These are phyloP conservation scores for Oreochromis grahami DNA, from an alignment of 2,797 vertebrate genomes.

Conservation along the genomic window DNA sequence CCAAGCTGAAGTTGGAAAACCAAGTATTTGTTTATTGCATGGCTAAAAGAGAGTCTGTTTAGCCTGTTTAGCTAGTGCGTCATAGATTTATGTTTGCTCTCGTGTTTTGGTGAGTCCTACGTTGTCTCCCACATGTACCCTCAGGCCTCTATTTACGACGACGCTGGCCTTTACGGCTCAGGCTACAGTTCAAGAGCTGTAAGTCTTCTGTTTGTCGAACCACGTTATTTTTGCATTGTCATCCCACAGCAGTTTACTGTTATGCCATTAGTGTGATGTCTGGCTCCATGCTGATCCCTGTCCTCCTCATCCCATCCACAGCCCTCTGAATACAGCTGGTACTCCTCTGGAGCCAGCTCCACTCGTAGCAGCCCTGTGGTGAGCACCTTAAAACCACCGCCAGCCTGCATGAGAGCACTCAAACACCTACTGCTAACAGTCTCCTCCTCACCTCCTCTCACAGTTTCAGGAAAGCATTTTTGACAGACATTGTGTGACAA, in stretches of 20 bases:
- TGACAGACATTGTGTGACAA: background rate
- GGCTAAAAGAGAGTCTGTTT: background rate
- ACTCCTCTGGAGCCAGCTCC: slow-evolving; percentile 88
- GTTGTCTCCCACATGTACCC: slow-evolving; percentile 61
- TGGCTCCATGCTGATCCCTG: slow-evolving; percentile 24
- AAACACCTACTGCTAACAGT: slow-evolving; percentile 2
- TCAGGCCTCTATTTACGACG: slow-evolving; percentile 83
- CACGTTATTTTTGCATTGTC: background rate
- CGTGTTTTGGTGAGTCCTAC: slow-evolving; percentile 50
- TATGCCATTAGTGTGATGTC: background rate
- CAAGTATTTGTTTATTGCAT: slow-evolving; percentile 13
- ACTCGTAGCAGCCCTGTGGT: slow-evolving; percentile 90
- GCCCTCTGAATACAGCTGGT: slow-evolving; percentile 94
- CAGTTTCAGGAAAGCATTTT: background rate
- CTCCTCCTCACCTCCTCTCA: background rate
- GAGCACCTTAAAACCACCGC: slow-evolving; percentile 66
- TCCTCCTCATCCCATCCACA: slow-evolving; percentile 53
- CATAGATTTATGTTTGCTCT: slow-evolving; percentile 9
- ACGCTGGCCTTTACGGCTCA: slow-evolving; percentile 77
- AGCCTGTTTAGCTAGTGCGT: background rate
- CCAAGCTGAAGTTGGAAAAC: background rate
- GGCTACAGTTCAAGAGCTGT: slow-evolving; percentile 82
- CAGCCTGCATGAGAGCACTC: slow-evolving; percentile 42
- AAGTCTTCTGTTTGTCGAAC: slow-evolving; percentile 71
- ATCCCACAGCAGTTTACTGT: background rate